Evolutionary conservation across 2,113 vertebrate species (phyloP), one percentile per base, ranked within the genome.

Genomic region (Erpornis zantholeuca): DNA sequence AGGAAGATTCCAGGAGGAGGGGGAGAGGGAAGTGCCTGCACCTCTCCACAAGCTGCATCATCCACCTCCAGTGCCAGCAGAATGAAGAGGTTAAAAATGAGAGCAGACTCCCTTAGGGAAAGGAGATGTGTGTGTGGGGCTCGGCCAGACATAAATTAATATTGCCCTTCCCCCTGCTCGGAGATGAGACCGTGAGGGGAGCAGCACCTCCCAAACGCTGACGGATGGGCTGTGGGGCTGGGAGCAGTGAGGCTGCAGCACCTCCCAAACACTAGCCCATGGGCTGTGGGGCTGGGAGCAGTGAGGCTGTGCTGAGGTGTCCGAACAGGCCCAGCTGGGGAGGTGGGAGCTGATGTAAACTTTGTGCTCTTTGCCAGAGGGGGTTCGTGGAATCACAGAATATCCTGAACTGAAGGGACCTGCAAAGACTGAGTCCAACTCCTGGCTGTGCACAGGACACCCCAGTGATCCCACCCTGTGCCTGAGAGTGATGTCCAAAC

Each of bases 21-120:
- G 91, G 87, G 65, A 50, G 56, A 72, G 63, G 3, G 66, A 77
- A 90, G 87, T 40, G 79, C 88, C 69, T 90, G 88, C 71, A 94
- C 96, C 95, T 97, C 73, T 96, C 88, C 65, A 19, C 63, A 33
- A 78, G 92, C 86, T 94, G 88, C 94, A 95, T 95, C 96, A 77
- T 76, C 82, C 14, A 44, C 70, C 61, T 94, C 88, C 47, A 27
- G 79, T 83, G 83, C 93, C 79, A 94, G 84, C 88, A 71, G 83
- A 76, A 76, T 83, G 90, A 89, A 93, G 94, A 93, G 92, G 93
- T 86, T 87, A 90, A 90, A 82, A 10, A 57, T 3, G 47, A 92
- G 86, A 90, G 49, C 68, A 86, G 47, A 47, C 49, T 69, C 86
- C 82, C 60, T 24, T 27, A 31, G 69, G 72, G 54, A 24, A 50